Conservation (phyloP, 92 coral and sea anemone species). For the Actinostola sp. region DNA sequence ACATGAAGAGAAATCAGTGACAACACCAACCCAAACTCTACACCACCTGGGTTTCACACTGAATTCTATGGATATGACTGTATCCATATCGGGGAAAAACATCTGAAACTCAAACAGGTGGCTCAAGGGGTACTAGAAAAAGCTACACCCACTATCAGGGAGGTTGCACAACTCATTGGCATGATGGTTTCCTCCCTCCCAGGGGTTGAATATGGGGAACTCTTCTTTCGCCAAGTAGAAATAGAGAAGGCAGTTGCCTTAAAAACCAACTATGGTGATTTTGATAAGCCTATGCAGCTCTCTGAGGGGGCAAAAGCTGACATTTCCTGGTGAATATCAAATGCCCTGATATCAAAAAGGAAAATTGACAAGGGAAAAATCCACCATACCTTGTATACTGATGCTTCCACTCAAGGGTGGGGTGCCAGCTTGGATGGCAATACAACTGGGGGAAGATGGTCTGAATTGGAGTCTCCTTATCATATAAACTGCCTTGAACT, state of each 20-base stretch:
- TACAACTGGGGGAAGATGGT: conserved; percentile 58
- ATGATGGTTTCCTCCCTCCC: conserved; percentile 50
- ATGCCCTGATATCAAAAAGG: conserved; percentile 11
- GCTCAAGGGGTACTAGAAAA: conserved; percentile 26
- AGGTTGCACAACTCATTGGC: conserved; percentile 52
- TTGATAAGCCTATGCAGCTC: too few relatives aligned
- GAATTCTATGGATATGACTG: conserved; percentile 60
- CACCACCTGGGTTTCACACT: conserved; percentile 56
- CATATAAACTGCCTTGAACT: conserved; percentile 47
- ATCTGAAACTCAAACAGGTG: conserved; percentile 3
- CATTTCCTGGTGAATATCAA: conserved; percentile 16
- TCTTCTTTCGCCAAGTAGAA: too few relatives aligned
- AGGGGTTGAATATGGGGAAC: conserved; percentile 39
- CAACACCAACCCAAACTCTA: conserved; percentile 53
- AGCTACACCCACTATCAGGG: conserved; percentile 35
- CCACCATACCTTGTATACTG: conserved; percentile 19
- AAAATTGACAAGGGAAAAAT: conserved; percentile 30
- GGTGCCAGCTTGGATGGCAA: conserved; percentile 36
- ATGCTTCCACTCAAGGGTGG: conserved; percentile 59
- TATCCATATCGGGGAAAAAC: conserved; percentile 32
- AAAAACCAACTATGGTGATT: too few relatives aligned
- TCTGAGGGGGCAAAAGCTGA: neutral
- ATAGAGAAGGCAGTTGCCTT: too few relatives aligned
- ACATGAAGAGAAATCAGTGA: conserved; percentile 52
- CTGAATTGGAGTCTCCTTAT: conserved; percentile 6